Evolutionary conservation across 2,888 invertebrate genomes (phyloP).

Genomic region (Kryphioiulus occultus): DNA sequence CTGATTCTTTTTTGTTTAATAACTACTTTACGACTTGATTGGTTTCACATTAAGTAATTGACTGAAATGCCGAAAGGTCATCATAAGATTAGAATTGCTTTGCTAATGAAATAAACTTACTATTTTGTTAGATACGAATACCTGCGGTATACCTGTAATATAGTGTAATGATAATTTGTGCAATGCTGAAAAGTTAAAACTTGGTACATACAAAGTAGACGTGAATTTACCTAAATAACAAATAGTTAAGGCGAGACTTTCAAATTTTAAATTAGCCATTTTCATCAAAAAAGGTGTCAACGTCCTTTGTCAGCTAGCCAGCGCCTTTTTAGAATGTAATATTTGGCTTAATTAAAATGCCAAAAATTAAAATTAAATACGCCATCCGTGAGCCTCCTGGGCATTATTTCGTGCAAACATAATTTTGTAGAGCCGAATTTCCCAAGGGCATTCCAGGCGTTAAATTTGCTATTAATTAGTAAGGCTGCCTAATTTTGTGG

Average conservation of each 20-base stretch:
- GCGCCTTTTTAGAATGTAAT: neutral
- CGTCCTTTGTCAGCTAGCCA: neutral
- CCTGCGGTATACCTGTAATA: too few species aligned
- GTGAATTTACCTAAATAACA: neutral
- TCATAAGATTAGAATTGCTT: too few species aligned
- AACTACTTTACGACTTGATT: too few species aligned
- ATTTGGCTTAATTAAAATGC: neutral
- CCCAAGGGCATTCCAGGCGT: neutral
- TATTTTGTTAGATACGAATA: too few species aligned
- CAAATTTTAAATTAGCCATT: neutral
- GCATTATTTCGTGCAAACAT: neutral
- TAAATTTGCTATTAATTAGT: constrained; percentile 17
- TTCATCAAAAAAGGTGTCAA: neutral
- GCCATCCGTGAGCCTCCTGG: neutral
- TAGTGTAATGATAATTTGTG: too few species aligned
- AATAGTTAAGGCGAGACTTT: neutral
- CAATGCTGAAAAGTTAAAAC: too few species aligned
- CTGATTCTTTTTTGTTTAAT: too few species aligned
- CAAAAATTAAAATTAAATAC: neutral
- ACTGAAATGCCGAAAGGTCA: too few species aligned
- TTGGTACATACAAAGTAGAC: too few species aligned
- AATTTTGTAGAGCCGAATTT: neutral
- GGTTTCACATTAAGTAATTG: too few species aligned
- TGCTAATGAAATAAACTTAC: too few species aligned
- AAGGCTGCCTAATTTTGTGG: neutral